Evolutionary conservation across 2,888 invertebrate genomes (phyloP).

Genomic region (Drosophila nr. perissopoda): DNA sequence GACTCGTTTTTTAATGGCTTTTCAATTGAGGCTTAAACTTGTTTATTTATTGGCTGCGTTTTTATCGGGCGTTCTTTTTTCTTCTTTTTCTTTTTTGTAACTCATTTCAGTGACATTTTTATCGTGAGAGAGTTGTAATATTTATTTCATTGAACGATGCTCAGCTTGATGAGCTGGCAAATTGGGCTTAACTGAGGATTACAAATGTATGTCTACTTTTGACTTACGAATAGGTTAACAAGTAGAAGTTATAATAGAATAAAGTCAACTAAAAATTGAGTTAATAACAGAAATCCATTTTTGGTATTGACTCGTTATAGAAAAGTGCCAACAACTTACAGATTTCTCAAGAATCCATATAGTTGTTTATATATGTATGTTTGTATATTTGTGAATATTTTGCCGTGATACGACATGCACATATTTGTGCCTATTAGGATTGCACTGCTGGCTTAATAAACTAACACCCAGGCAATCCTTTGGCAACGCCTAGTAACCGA

Average conservation of each 20-base stretch:
- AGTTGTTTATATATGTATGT: slow-evolving; percentile 3
- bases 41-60: slow-evolving; percentile 59
- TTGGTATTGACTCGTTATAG: slow-evolving; percentile 1
- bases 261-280: neutral
- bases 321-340: neutral
- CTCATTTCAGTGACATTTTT: slow-evolving; percentile 56
- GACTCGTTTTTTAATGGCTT: slow-evolving; percentile 69
- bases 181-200: slow-evolving; percentile 6
- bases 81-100: slow-evolving; percentile 2
- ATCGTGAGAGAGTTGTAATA: slow-evolving; percentile 58
- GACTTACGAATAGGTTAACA: neutral
- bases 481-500: slow-evolving; percentile 37
- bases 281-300: neutral
- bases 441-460: slow-evolving; percentile 66
- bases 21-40: slow-evolving; percentile 68
- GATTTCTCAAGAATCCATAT: neutral
- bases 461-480: slow-evolving; percentile 71
- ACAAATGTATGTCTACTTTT: slow-evolving; percentile 1
- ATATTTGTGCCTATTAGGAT: slow-evolving; percentile 67
- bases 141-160: slow-evolving; percentile 25
- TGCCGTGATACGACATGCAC: slow-evolving; percentile 39
- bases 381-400: neutral
- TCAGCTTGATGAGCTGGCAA: slow-evolving; percentile 22
- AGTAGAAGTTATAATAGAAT: neutral
- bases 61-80: neutral